Evolutionary conservation across 2,113 vertebrate species (phyloP), one percentile per base, ranked within the genome.

Genomic region (Otis tarda): DNA sequence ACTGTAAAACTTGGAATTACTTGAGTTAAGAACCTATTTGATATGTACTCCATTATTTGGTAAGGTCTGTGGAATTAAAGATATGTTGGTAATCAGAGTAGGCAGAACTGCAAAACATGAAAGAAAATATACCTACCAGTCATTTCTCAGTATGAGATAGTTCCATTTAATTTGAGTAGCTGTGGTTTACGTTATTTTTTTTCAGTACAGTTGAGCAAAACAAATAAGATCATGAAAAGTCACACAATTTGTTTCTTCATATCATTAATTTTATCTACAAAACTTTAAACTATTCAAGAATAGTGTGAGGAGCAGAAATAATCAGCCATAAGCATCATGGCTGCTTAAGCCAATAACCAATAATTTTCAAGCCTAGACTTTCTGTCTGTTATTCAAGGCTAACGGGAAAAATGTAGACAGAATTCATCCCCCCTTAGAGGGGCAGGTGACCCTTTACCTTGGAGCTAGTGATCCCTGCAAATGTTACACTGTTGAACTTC

Each of bases 261-360:
- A 80, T 43, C 59, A 22, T 90, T 70, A 84, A 69, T n/a, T 89
- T 96, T 92, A 73, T 85, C 73, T 91, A 24, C 45, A 94, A 65
- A 79, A 64, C 73, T 91, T 86, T 83, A 86, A 86, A 84, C 81
- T 93, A 78, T 49, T 96, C 78, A 94, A 85, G 87, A 88, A 83
- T 63, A 94, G 71, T 84, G 94, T 80, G 28, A 68, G 63, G n/a
- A 95, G 60, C 71, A 97, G 93, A 95, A 97, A 89, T 95, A 89
- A 95, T 94, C 95, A 97, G 52, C 86, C 82, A 70, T 95, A 94
- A 95, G 57, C 63, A 77, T 90, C 67, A 82, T 89, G 95, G 85
- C 85, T 93, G 82, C 75, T 97, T 97, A 95, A 95, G 61, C 81
- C 65, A 96, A 92, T 47, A 87, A 82, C 75, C 96, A 95, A 94